Percentiles rank a stretch among this genome's conserved stretches.
Evolutionary conservation across 2,797 vertebrate species (phyloP).

Genomic region (Bufotes viridis): DNA sequence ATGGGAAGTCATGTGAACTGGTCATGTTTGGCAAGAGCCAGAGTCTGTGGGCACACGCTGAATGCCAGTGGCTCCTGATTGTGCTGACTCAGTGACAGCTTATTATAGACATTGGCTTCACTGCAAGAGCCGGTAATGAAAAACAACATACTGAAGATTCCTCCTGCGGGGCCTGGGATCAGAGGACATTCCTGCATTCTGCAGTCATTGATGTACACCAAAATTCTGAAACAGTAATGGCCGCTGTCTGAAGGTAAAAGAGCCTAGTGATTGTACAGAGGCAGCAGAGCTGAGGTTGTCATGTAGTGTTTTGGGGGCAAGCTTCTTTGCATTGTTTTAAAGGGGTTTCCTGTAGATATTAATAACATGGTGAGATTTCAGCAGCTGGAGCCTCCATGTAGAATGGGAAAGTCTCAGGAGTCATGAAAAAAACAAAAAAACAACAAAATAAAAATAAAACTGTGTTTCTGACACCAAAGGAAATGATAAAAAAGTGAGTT

Average conservation of each 20-base stretch:
- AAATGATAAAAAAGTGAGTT: too few relatives aligned
- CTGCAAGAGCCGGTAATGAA: not conserved
- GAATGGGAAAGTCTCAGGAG: too few relatives aligned
- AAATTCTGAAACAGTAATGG: not conserved
- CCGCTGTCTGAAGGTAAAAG: not conserved
- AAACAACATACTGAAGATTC: constrained; percentile 13
- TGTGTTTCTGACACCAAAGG: too few relatives aligned
- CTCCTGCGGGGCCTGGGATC: not conserved
- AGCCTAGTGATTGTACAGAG: not conserved
- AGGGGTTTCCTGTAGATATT: too few relatives aligned
- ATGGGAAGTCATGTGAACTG: constrained; percentile 40
- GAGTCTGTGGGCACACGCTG: constrained; percentile 37
- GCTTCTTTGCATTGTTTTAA: too few relatives aligned
- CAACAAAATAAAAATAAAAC: too few relatives aligned
- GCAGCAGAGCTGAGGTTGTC: not conserved
- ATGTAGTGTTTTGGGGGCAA: too few relatives aligned
- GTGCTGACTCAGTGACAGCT: constrained; percentile 47
- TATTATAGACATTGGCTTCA: constrained; percentile 46
- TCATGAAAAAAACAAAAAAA: too few relatives aligned
- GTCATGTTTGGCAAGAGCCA: constrained; percentile 23
- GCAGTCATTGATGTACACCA: not conserved
- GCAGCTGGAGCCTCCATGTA: too few relatives aligned
- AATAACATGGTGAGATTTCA: too few relatives aligned
- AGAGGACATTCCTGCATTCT: not conserved
- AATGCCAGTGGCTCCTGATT: constrained; percentile 42